Evolutionary conservation across 2,113 vertebrate genomes (phyloP).

Genomic region (Lagopus leucura): DNA sequence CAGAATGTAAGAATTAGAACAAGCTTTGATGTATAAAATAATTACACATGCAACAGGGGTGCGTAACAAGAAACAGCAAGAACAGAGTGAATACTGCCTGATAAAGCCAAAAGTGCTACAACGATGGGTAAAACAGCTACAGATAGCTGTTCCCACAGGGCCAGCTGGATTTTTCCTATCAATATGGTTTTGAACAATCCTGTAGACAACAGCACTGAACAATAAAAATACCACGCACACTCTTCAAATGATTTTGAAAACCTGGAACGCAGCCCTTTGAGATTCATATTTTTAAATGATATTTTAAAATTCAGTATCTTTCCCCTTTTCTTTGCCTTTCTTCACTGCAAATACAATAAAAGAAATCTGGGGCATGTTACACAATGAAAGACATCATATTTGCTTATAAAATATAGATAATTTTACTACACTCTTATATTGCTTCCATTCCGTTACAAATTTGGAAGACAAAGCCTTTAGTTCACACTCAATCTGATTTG

Average conservation of each 20-base stretch:
- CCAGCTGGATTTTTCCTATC: not conserved
- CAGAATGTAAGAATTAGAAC: not conserved
- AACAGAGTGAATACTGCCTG: fast-evolving
- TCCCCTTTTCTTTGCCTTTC: not conserved
- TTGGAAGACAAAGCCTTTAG: not conserved
- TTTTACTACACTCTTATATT: not conserved
- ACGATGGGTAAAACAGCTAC: not conserved
- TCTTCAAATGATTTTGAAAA: not conserved
- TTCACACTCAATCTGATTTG: not conserved
- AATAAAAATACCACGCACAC: not conserved
- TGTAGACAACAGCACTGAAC: not conserved
- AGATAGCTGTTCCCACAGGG: not conserved
- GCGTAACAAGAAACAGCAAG: not conserved
- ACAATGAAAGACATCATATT: not conserved
- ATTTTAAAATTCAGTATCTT: not conserved
- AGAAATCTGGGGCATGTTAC: not conserved
- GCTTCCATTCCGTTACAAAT: not conserved
- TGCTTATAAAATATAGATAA: not conserved
- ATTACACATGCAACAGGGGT: not conserved
- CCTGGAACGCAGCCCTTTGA: not conserved
- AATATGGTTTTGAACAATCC: not conserved
- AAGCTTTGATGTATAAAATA: not conserved
- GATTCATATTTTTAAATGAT: not conserved
- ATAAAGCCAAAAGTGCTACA: not conserved
- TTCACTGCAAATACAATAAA: not conserved